Evolutionary conservation across 1,140 invertebrate genomes (phyloP).

Genomic region (Paraescarpia echinospica): DNA sequence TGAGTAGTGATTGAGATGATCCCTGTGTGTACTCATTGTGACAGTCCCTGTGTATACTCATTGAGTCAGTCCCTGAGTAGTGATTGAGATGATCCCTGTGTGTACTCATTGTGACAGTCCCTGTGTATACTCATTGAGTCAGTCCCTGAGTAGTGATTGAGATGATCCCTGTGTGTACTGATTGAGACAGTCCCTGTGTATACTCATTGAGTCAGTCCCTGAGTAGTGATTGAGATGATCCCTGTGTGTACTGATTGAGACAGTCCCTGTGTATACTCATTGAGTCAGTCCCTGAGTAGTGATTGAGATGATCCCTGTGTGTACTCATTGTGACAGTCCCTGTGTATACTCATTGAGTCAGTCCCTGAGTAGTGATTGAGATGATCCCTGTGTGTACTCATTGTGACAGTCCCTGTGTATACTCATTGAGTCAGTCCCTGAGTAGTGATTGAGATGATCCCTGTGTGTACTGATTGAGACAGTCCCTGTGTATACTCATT

Average conservation of each 20-base stretch:
- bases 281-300: too few species aligned
- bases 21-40: background rate
- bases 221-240: background rate
- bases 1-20: background rate
- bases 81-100: background rate
- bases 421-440: background rate
- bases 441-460: too few species aligned
- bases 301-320: background rate
- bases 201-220: background rate
- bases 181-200: background rate
- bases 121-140: background rate
- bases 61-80: background rate
- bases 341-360: background rate
- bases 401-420: constrained; percentile 1
- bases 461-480: background rate
- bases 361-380: background rate
- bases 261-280: background rate
- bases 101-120: background rate
- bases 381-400: background rate
- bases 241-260: background rate
- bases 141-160: too few species aligned
- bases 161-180: background rate
- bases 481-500: background rate
- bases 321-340: background rate
- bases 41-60: background rate